These are phyloP conservation scores for Potamarius usumacintae DNA, from an alignment of 2,113 vertebrate species.

Conservation along the genomic window DNA sequence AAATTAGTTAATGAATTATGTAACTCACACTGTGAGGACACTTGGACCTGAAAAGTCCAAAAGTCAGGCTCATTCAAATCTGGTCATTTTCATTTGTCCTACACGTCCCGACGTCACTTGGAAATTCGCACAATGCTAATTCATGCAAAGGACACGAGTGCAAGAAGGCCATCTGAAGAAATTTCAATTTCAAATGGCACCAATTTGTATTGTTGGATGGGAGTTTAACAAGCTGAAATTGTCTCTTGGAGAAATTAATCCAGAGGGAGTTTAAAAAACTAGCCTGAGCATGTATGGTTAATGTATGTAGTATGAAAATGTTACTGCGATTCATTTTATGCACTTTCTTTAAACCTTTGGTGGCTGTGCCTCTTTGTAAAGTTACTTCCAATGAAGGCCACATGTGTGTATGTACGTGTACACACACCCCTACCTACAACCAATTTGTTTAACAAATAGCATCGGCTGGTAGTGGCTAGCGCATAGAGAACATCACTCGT, in stretches of 20 bases:
- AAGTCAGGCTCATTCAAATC: conserved; percentile 42
- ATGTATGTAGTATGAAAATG: no score
- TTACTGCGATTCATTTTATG: conserved; percentile 7
- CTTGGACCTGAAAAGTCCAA: not conserved
- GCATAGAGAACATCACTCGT: not conserved
- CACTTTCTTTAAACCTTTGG: not conserved
- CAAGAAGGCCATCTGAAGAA: not conserved
- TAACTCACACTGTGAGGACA: not conserved
- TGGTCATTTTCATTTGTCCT: conserved; percentile 49
- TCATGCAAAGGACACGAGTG: conserved; percentile 40
- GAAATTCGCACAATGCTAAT: conserved; percentile 47
- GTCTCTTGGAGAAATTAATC: not conserved
- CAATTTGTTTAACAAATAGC: conserved; percentile 41
- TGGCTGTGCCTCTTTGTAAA: not conserved
- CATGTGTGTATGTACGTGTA: not conserved
- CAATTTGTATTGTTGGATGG: not conserved
- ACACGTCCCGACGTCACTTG: conserved; percentile 19
- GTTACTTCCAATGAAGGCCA: not conserved
- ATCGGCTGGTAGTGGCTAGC: not conserved
- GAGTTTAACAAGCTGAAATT: not conserved
- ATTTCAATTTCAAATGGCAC: conserved; percentile 35
- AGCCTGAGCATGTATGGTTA: not conserved
- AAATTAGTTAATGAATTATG: not conserved
- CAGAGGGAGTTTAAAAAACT: not conserved
- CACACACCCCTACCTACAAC: not conserved